Evolutionary conservation across 2,113 vertebrate species (phyloP).

Genomic region (Pholis gunnellus): DNA sequence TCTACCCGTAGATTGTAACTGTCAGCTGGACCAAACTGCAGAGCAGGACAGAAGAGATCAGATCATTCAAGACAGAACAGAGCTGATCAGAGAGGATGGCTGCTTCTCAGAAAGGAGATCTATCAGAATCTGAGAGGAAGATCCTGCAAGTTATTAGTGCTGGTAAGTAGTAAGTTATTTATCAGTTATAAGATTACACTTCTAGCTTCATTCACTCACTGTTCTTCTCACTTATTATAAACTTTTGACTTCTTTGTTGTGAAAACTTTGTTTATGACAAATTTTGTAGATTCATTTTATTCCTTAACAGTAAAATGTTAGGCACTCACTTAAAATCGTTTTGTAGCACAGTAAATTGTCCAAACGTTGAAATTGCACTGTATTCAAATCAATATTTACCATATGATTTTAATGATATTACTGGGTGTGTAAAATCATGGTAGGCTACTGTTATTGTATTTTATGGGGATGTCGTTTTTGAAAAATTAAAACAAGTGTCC

Average conservation of each 20-base stretch:
- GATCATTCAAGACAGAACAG: not conserved
- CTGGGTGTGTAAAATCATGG: not conserved
- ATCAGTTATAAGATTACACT: not conserved
- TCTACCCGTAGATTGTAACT: not conserved
- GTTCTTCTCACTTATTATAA: not conserved
- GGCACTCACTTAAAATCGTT: too few species aligned
- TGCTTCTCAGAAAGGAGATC: constrained; percentile 82
- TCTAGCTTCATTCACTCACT: not conserved
- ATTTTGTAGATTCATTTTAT: not conserved
- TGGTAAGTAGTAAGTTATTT: constrained; percentile 45
- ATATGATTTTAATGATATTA: not conserved
- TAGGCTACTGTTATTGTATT: not conserved
- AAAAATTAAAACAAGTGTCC: not conserved
- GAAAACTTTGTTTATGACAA: not conserved
- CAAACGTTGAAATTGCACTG: not conserved
- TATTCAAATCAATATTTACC: not conserved
- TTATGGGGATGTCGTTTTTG: not conserved
- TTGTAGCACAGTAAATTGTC: not conserved
- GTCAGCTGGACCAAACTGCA: not conserved
- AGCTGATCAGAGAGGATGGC: constrained; percentile 72
- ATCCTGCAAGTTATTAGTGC: constrained; percentile 84
- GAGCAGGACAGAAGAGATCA: not conserved
- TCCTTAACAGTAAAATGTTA: too few species aligned
- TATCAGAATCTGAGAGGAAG: constrained; percentile 85
- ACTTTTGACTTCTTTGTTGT: not conserved